phyloP scores from a whole-genome alignment of 2,113 vertebrate species.

The Megaptera novaeangliae region DNA sequence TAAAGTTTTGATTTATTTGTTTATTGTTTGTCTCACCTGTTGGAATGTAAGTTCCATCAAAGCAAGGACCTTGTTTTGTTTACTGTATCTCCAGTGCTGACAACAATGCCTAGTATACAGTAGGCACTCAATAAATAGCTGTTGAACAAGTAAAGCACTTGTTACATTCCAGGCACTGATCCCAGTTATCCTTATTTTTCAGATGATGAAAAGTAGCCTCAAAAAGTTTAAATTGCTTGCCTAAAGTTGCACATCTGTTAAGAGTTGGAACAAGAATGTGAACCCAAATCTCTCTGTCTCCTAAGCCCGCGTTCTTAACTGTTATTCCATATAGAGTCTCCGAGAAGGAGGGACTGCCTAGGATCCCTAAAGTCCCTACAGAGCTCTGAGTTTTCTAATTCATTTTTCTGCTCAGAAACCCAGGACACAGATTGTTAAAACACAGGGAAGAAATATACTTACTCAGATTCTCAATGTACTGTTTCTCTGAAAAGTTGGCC shows the following conservation, averaged over 20 bases:
- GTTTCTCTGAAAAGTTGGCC: conserved; percentile 5
- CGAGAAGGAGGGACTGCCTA: neutral
- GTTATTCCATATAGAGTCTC: neutral
- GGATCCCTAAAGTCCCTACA: neutral
- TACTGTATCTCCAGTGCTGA: neutral
- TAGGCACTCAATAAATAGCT: neutral
- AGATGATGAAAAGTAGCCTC: neutral
- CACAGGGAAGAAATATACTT: neutral
- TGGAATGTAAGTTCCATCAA: neutral
- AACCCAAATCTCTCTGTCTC: neutral
- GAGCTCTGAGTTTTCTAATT: conserved; percentile 10
- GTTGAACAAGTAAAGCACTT: neutral
- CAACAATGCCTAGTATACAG: neutral
- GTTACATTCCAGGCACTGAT: neutral
- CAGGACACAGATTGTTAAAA: neutral
- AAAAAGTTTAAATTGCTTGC: neutral
- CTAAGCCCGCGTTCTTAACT: neutral
- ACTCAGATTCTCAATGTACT: neutral
- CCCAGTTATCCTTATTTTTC: neutral
- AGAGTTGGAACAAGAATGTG: conserved; percentile 12
- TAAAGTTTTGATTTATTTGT: neutral
- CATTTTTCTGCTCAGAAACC: conserved; percentile 28
- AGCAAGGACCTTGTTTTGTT: neutral
- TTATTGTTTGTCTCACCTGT: neutral
- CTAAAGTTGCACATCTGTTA: neutral